Base-by-base conservation (phyloP, 2,113 vertebrate species). In the Neolamprologus devosi region DNA sequence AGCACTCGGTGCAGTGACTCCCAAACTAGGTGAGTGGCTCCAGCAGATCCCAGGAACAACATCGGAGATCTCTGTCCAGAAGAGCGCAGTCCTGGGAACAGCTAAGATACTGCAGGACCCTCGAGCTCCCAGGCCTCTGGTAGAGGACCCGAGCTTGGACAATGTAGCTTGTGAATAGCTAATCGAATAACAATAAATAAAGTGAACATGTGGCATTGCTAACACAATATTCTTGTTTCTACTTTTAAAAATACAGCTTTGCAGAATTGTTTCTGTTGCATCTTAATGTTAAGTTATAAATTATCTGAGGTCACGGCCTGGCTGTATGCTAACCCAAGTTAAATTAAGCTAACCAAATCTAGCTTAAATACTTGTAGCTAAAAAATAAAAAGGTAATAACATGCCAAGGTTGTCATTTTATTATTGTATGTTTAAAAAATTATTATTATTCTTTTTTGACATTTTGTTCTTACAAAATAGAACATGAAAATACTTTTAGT, bases 41-140 rank as follows among this genome's bases (percentile, higher is more conserved):
- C 54, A 57, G 54, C 7, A 5, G 23, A 28, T 57, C 2, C 53
- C 11, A 0, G 4, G 54, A 57, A 57, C 12, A 57, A 8, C 23
- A 26, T 14, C 7, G 0, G 23, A 28, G 55, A 28, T 57, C 23
- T 58, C 55, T 58, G 55, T 57, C 55, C 54, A 55, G 55, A 58
- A 16, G 26, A 58, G 26, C 0, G 2, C 55, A 58, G 14, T 60
- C 57, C 0, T 30, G 0, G 26, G 26, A 60, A 2, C 57, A 30
- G 57, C 1, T 58, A 58, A 58, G 2, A 30, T 58, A 3, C 26
- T 60, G 55, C 54, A 58, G 14, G 40, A 23, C 55, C 55, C 55
- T 58, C 55, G 0, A 16, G 55, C 26, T 58, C 55, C 23, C 55
- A 58, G 55, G 4, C 23, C 8, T 58, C 23, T 16, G 13, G 13